Evolutionary conservation across 2,113 vertebrate species (phyloP).

Genomic region (Xerus inauris): DNA sequence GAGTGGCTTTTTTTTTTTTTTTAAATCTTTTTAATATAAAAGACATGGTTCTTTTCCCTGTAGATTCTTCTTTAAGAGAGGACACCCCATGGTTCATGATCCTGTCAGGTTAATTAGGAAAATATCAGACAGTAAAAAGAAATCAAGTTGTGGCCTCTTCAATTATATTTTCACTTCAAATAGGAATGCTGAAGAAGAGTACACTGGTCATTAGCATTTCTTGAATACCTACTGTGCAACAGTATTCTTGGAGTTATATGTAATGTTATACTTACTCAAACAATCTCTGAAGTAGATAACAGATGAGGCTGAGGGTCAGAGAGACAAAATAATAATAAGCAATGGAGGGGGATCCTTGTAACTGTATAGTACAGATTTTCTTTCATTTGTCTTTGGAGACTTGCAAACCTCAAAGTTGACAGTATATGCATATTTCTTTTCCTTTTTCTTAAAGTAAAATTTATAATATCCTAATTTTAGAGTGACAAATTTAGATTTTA

Average conservation of each 20-base stretch:
- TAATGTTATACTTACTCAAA: not conserved
- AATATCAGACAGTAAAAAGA: not conserved
- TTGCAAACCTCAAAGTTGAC: not conserved
- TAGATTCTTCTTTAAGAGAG: not conserved
- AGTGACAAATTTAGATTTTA: conserved; percentile 9
- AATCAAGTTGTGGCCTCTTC: not conserved
- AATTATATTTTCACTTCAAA: conserved; percentile 46
- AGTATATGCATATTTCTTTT: not conserved
- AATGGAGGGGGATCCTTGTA: not conserved
- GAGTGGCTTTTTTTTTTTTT: too few species aligned
- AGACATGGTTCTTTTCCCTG: not conserved
- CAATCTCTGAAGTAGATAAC: not conserved
- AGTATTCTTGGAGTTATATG: not conserved
- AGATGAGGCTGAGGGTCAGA: not conserved
- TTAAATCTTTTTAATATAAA: too few species aligned
- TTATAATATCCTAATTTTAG: not conserved
- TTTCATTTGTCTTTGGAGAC: not conserved
- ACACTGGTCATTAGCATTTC: not conserved
- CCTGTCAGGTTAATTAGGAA: conserved; percentile 12
- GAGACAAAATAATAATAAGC: not conserved
- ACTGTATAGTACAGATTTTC: not conserved
- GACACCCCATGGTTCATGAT: not conserved
- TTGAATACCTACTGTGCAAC: not conserved
- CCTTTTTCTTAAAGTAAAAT: not conserved
- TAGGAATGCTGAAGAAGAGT: not conserved